phyloP scores from a whole-genome alignment of 2,113 vertebrate genomes.

The Sarotherodon lohbergeri region DNA sequence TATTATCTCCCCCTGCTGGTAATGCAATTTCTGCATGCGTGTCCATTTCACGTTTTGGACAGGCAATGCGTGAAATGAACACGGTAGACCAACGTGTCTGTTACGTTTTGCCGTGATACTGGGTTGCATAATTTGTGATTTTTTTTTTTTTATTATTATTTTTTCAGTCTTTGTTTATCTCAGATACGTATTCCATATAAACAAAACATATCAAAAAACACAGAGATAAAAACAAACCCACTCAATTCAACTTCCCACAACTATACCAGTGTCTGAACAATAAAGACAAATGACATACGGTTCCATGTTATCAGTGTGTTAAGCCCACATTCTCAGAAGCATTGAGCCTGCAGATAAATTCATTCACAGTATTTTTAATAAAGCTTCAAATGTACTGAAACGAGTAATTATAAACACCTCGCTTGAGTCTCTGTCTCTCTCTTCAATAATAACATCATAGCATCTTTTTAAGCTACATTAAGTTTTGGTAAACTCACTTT shows the following conservation, averaged over 20 bases:
- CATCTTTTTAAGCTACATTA: not conserved
- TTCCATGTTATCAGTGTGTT: not conserved
- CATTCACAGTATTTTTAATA: not conserved
- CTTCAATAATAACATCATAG: not conserved
- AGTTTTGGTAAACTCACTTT: not conserved
- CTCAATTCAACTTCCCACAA: not conserved
- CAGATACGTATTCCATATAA: not conserved
- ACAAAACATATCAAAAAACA: not conserved
- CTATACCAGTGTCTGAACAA: not conserved
- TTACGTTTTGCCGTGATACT: not conserved
- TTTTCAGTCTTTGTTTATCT: not conserved
- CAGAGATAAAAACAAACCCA: not conserved
- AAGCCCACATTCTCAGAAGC: not conserved
- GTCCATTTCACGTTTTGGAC: not conserved
- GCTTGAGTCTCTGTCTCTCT: not conserved
- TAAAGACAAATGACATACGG: not conserved
- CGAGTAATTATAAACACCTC: not conserved
- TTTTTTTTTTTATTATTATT: accelerated
- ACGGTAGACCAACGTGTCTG: not conserved
- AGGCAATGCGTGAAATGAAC: not conserved
- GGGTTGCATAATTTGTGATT: not conserved
- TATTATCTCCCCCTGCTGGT: not conserved
- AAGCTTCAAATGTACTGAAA: not conserved
- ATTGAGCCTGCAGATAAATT: not conserved
- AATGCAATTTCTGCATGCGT: not conserved